Conservation (phyloP, 2,113 vertebrate genomes). For the Scatophagus argus region DNA sequence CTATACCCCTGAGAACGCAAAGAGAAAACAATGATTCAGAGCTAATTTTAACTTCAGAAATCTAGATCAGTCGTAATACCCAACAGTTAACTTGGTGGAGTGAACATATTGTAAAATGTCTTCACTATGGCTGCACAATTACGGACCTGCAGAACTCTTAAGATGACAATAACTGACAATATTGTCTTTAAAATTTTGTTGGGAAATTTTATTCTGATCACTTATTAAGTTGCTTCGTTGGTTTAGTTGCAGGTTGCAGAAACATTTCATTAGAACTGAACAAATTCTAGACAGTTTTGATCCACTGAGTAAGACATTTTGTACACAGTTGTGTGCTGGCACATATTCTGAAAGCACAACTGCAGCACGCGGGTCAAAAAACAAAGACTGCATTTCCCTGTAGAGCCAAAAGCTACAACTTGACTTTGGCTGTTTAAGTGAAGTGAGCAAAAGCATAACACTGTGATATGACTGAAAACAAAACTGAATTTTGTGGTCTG, state of each 20-base stretch:
- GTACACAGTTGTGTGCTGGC: not conserved
- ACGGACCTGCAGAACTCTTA: not conserved
- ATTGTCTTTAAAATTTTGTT: not conserved
- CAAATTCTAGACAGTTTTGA: too few species aligned
- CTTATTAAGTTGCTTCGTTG: not conserved
- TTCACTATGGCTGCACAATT: not conserved
- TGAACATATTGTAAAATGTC: constrained; percentile 1
- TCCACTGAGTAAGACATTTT: not conserved
- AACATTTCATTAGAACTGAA: not conserved
- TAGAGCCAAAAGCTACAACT: not conserved
- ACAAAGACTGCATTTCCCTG: not conserved
- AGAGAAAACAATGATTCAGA: constrained; percentile 53
- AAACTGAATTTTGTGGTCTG: not conserved
- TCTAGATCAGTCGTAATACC: constrained; percentile 42
- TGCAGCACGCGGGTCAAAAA: not conserved
- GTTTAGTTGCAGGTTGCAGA: not conserved
- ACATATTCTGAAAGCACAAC: not conserved
- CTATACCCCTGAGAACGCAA: constrained; percentile 48
- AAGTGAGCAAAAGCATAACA: not conserved
- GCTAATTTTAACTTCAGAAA: constrained; percentile 52
- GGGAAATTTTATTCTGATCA: not conserved
- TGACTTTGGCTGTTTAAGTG: not conserved
- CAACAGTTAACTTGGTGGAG: not conserved
- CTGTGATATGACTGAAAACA: not conserved
- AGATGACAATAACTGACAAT: not conserved